Evolutionary conservation across 2,797 vertebrate genomes (phyloP).

Genomic region (Cichlasoma orientale): DNA sequence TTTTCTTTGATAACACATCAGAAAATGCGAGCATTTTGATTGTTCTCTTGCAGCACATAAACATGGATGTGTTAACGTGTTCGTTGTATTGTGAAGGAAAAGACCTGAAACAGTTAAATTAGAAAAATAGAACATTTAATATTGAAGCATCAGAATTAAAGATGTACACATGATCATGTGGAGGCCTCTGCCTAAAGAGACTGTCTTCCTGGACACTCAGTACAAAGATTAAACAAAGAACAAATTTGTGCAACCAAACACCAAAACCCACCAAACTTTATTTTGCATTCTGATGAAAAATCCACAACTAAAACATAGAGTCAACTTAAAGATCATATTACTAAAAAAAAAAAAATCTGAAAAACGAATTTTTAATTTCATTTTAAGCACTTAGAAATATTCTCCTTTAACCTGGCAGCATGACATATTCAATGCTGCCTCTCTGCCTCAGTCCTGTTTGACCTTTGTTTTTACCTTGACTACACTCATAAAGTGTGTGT

Average conservation of each 20-base stretch:
- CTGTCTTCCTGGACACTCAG: neutral
- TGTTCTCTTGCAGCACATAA: neutral
- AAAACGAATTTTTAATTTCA: too few relatives aligned
- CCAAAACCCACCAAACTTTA: neutral
- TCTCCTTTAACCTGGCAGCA: neutral
- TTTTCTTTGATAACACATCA: neutral
- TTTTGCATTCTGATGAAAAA: neutral
- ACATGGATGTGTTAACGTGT: neutral
- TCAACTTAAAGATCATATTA: too few relatives aligned
- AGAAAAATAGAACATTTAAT: too few relatives aligned
- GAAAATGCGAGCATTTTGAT: neutral
- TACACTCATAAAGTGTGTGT: slow-evolving; percentile 21
- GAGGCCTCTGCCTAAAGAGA: too few relatives aligned
- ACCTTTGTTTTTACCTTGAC: slow-evolving; percentile 5
- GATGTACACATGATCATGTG: too few relatives aligned
- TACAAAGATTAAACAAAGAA: neutral
- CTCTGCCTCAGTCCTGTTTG: slow-evolving; percentile 12
- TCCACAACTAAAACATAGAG: neutral
- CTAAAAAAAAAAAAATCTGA: too few relatives aligned
- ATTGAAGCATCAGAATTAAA: too few relatives aligned
- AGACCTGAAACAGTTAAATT: too few relatives aligned
- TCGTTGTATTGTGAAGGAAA: too few relatives aligned
- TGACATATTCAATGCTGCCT: neutral
- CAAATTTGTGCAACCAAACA: neutral
- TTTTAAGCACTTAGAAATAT: neutral